Evolutionary conservation across 2,888 invertebrate genomes (phyloP).

Genomic region (Cryptocephalus primarius): DNA sequence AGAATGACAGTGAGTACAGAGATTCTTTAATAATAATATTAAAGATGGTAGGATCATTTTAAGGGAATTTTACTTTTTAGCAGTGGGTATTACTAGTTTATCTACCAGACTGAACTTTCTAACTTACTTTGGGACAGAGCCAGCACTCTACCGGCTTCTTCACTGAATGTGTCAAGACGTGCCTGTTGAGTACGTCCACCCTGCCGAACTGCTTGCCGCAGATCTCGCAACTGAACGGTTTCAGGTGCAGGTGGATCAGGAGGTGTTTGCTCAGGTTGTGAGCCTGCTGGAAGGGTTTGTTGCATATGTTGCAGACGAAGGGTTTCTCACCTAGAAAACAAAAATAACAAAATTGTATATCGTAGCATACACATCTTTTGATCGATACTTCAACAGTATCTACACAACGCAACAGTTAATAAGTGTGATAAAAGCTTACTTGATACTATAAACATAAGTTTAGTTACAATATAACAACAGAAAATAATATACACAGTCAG

Average conservation of each 20-base stretch:
- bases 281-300: slow-evolving; percentile 28
- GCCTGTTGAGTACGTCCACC: slow-evolving; percentile 32
- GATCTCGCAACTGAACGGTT: slow-evolving; percentile 31
- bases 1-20: too few species aligned
- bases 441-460: too few species aligned
- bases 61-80: too few species aligned
- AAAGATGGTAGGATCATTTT: too few species aligned
- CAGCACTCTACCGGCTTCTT: slow-evolving; percentile 31
- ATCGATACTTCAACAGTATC: too few species aligned
- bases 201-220: slow-evolving; percentile 33
- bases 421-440: too few species aligned
- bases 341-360: background rate
- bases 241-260: slow-evolving; percentile 31
- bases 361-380: background rate
- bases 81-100: too few species aligned
- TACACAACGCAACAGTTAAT: too few species aligned
- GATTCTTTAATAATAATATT: too few species aligned
- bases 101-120: too few species aligned
- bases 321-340: slow-evolving; percentile 29
- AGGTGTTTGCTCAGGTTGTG: slow-evolving; percentile 35
- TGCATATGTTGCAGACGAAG: slow-evolving; percentile 29
- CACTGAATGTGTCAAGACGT: slow-evolving; percentile 32
- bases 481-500: too few species aligned
- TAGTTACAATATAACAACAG: too few species aligned
- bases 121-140: slow-evolving; percentile 17